Conservation (phyloP, 2,888 invertebrate species). For the Stenoptilia bipunctidactyla region DNA sequence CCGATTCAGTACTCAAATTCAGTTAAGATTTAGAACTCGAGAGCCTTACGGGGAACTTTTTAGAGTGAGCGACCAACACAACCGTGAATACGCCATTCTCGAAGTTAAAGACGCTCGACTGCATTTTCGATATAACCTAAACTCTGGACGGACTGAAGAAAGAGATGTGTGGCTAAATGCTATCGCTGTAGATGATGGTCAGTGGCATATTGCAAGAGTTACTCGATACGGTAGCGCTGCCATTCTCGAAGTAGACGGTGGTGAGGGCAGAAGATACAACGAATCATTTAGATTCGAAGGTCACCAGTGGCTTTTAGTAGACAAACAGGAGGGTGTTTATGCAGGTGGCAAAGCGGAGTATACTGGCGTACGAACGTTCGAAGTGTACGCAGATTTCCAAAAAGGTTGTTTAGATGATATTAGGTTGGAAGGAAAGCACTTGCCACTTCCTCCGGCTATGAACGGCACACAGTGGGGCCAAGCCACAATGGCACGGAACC, state of each 20-base stretch:
- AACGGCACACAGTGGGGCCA: constrained; percentile 97
- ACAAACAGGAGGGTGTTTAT: constrained; percentile 95
- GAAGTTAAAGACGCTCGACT: constrained; percentile 91
- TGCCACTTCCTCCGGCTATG: constrained; percentile 94
- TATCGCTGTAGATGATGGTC: constrained; percentile 93
- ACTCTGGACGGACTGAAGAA: constrained; percentile 91
- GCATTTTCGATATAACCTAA: constrained; percentile 93
- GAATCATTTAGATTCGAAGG: constrained; percentile 92
- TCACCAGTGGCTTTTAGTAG: constrained; percentile 92
- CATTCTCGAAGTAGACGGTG: constrained; percentile 92
- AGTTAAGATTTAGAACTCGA: constrained; percentile 92
- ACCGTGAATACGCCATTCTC: constrained; percentile 92
- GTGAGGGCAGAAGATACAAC: constrained; percentile 93
- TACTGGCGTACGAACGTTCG: constrained; percentile 92
- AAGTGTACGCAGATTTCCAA: constrained; percentile 94
- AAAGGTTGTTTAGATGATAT: constrained; percentile 84
- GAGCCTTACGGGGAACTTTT: constrained; percentile 95
- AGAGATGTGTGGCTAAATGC: constrained; percentile 91
- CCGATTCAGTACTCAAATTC: constrained; percentile 91
- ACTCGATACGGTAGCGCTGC: constrained; percentile 94
- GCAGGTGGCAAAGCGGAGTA: constrained; percentile 97
- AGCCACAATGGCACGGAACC: constrained; percentile 92
- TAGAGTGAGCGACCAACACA: constrained; percentile 93
- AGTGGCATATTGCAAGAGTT: constrained; percentile 95
- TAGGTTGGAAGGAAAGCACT: constrained; percentile 92